These are phyloP conservation scores for Arrhopalites spinosus DNA, from an alignment of 2,888 invertebrate genomes.

Conservation along the genomic window DNA sequence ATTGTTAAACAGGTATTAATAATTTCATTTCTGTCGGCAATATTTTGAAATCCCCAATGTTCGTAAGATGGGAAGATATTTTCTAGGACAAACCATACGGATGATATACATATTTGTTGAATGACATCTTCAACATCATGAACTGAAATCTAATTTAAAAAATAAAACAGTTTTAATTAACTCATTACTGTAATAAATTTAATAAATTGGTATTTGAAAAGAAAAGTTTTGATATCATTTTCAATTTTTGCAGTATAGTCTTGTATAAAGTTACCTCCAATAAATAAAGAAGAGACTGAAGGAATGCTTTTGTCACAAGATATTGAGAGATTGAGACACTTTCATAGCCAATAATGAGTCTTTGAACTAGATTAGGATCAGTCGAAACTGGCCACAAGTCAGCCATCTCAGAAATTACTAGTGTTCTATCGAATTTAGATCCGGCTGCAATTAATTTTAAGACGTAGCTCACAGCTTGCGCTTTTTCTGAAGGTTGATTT, in stretches of 20 bases:
- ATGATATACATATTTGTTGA: conserved; percentile 26
- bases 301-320: conserved; percentile 44
- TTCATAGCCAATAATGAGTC: conserved; percentile 49
- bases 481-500: conserved; percentile 27
- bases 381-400: conserved; percentile 35
- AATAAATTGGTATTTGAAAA: neutral
- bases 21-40: conserved; percentile 39
- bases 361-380: conserved; percentile 33
- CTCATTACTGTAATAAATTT: no score
- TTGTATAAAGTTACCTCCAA: conserved; percentile 17
- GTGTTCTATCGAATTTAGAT: conserved; percentile 37
- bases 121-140: conserved; percentile 15
- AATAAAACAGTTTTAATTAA: neutral
- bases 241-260: neutral
- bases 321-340: conserved; percentile 41
- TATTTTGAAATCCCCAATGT: conserved; percentile 44
- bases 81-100: conserved; percentile 44
- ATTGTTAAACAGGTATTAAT: conserved; percentile 45
- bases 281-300: conserved; percentile 31
- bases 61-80: conserved; percentile 46
- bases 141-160: conserved; percentile 19
- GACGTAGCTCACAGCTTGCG: conserved; percentile 37
- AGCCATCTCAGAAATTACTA: conserved; percentile 35
- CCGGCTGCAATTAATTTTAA: conserved; percentile 42
- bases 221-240: neutral